phyloP scores from a whole-genome alignment of 1,140 invertebrate species.

The Temnothorax nylanderi region DNA sequence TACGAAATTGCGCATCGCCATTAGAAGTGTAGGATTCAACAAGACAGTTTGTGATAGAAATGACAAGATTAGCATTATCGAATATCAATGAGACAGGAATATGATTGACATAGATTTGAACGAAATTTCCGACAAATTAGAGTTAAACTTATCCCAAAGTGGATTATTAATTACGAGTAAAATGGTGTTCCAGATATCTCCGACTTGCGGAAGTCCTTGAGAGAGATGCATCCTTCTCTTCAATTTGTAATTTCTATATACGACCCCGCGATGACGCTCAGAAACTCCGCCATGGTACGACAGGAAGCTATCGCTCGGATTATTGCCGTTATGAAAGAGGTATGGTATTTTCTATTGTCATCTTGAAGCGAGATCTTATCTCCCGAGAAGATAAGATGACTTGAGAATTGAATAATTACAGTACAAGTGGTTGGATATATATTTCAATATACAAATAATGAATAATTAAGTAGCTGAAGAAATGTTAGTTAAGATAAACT shows the following conservation, averaged over 20 bases:
- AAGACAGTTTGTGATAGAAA: not conserved
- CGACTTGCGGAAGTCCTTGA: constrained; percentile 76
- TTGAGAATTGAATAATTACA: not conserved
- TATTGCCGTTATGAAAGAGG: constrained; percentile 75
- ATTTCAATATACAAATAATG: not conserved
- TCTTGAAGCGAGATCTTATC: not conserved
- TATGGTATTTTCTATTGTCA: constrained; percentile 54
- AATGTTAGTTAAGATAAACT: not conserved
- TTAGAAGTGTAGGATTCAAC: not conserved
- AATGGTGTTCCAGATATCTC: constrained; percentile 76
- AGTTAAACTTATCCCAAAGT: not conserved
- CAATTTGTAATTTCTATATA: constrained; percentile 78
- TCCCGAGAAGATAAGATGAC: not conserved
- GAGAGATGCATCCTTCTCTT: constrained; percentile 76
- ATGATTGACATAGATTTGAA: not conserved
- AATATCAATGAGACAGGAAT: not conserved
- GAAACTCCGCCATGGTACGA: constrained; percentile 72
- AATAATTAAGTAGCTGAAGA: not conserved
- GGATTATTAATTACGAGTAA: not conserved
- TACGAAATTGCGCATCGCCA: not conserved
- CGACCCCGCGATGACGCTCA: constrained; percentile 74
- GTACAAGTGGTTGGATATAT: not conserved
- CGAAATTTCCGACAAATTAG: not conserved
- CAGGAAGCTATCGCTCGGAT: constrained; percentile 75
- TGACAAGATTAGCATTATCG: not conserved